Evolutionary conservation across 2,797 vertebrate species (phyloP).

Genomic region (Chelonia mydas): DNA sequence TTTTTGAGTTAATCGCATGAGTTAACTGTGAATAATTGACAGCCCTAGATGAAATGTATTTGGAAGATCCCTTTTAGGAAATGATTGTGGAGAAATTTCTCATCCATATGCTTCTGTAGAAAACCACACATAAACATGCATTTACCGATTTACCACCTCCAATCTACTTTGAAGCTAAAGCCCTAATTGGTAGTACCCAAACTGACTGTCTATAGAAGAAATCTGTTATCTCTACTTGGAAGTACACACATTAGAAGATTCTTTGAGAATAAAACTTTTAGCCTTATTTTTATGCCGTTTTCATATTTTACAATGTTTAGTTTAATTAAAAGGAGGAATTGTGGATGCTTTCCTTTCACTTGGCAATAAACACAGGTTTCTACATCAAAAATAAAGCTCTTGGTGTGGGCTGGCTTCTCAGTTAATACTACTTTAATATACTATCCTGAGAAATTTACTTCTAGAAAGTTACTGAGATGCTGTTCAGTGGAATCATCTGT

Average conservation of each 20-base stretch:
- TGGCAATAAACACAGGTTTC: slow-evolving; percentile 58
- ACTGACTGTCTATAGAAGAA: slow-evolving; percentile 59
- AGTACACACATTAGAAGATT: slow-evolving; percentile 44
- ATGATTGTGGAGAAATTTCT: slow-evolving; percentile 26
- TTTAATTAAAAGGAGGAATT: slow-evolving; percentile 67
- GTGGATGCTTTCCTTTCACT: slow-evolving; percentile 58
- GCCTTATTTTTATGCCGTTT: slow-evolving; percentile 52
- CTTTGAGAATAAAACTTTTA: slow-evolving; percentile 30
- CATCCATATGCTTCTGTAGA: slow-evolving; percentile 14
- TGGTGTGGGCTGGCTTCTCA: slow-evolving; percentile 20
- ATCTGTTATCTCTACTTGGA: slow-evolving; percentile 65
- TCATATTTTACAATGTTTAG: slow-evolving; percentile 51
- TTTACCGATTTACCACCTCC: background rate
- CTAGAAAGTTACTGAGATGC: slow-evolving; percentile 17
- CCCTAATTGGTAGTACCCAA: slow-evolving; percentile 58
- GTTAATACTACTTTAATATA: background rate
- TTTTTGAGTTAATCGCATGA: too few relatives aligned
- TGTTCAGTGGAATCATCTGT: slow-evolving; percentile 7
- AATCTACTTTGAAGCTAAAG: slow-evolving; percentile 54
- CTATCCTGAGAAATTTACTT: slow-evolving; percentile 4
- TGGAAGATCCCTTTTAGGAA: slow-evolving; percentile 19
- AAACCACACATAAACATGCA: slow-evolving; percentile 45
- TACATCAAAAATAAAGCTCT: slow-evolving; percentile 55
- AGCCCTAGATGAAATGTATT: background rate
- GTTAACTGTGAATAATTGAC: too few relatives aligned